phyloP scores from a whole-genome alignment of 2,888 invertebrate species.

The Nemurella pictetii region DNA sequence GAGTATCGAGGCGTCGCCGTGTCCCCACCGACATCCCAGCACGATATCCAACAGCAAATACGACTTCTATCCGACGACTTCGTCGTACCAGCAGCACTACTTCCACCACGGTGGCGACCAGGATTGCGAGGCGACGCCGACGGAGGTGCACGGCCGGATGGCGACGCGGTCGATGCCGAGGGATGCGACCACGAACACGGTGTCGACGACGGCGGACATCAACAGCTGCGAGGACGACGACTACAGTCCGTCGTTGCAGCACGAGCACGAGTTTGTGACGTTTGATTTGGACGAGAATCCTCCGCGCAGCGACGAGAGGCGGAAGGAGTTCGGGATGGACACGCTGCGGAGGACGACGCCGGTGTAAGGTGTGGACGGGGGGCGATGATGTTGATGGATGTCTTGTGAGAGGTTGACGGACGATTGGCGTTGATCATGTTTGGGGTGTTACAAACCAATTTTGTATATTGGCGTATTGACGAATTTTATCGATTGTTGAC shows the following conservation, averaged over 20 bases:
- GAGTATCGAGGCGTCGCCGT: conserved; percentile 35
- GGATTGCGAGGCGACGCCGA: conserved; percentile 33
- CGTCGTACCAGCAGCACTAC: conserved; percentile 30
- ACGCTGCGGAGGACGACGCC: conserved; percentile 54
- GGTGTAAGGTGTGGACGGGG: conserved; percentile 52
- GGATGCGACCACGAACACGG: conserved; percentile 69
- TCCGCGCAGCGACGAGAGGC: conserved; percentile 50
- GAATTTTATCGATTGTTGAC: conserved; percentile 14
- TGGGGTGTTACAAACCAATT: not conserved
- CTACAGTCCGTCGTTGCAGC: conserved; percentile 58
- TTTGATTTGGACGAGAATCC: conserved; percentile 63
- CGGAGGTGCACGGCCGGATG: conserved; percentile 33
- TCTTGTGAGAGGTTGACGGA: not conserved
- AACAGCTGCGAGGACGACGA: conserved; percentile 56
- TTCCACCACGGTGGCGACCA: conserved; percentile 34
- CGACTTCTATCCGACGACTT: conserved; percentile 56
- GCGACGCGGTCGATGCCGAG: conserved; percentile 53
- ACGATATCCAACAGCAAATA: conserved; percentile 14
- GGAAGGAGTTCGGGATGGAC: conserved; percentile 52
- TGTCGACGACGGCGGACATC: conserved; percentile 60
- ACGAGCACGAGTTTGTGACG: conserved; percentile 70
- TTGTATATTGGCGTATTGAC: not conserved
- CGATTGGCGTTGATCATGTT: not conserved
- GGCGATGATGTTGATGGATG: not conserved
- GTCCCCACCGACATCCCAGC: conserved; percentile 26